These are phyloP conservation scores for Nymphalis c-album DNA, from an alignment of 2,888 invertebrate species.

Conservation along the genomic window DNA sequence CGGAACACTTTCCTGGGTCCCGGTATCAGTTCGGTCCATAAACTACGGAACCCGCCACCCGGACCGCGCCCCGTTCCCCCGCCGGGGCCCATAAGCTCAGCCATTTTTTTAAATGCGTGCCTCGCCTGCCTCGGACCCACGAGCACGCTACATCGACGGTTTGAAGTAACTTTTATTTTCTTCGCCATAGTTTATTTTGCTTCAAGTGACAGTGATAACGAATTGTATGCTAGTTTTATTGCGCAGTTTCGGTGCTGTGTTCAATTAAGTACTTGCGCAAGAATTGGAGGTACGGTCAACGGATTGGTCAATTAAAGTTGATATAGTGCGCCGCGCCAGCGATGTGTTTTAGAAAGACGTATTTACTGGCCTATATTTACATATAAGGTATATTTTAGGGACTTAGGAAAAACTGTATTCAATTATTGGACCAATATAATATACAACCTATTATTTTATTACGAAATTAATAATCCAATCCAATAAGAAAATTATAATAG, in stretches of 20 bases:
- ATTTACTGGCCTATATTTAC: conserved; percentile 32
- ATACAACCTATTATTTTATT: too few relatives aligned
- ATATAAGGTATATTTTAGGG: conserved; percentile 10
- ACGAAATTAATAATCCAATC: too few relatives aligned
- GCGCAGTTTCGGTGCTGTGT: conserved; percentile 52
- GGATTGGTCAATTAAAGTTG: conserved; percentile 43
- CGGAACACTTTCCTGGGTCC: conserved; percentile 72
- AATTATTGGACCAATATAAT: too few relatives aligned
- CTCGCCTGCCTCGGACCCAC: conserved; percentile 66
- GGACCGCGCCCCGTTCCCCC: conserved; percentile 57
- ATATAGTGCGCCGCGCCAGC: conserved; percentile 31
- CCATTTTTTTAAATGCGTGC: conserved; percentile 77
- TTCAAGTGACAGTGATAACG: conserved; percentile 51
- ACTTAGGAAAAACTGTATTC: conserved; percentile 11
- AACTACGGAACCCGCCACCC: conserved; percentile 58
- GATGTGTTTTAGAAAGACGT: conserved; percentile 32
- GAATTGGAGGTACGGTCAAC: conserved; percentile 42
- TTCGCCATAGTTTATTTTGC: conserved; percentile 54
- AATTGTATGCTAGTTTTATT: conserved; percentile 49
- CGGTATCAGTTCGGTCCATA: conserved; percentile 79
- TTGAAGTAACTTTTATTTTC: conserved; percentile 66
- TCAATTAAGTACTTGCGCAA: conserved; percentile 50
- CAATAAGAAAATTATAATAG: too few relatives aligned
- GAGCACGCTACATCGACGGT: conserved; percentile 66
- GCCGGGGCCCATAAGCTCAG: conserved; percentile 67